Conservation (phyloP, 1,140 invertebrate genomes). For the Aphis craccivora region DNA sequence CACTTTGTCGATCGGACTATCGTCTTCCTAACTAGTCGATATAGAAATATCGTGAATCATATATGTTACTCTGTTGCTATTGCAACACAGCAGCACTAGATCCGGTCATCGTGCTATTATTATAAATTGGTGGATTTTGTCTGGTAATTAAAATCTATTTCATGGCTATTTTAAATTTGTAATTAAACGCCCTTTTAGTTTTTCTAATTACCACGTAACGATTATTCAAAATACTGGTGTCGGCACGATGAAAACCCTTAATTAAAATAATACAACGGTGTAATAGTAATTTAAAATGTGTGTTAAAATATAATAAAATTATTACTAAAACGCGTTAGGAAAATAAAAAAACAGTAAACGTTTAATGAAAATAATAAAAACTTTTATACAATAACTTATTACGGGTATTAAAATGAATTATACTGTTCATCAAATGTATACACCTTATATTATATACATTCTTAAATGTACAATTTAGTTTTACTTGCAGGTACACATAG, state of each 20-base stretch:
- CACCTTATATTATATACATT: not conserved
- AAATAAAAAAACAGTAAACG: not conserved
- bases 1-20: not conserved
- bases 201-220: conserved; percentile 10
- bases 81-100: too few relatives aligned
- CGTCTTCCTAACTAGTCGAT: too few relatives aligned
- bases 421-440: not conserved
- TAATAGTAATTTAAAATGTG: not conserved
- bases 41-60: too few relatives aligned
- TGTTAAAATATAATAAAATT: conserved; percentile 29
- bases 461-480: not conserved
- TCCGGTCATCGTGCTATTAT: too few relatives aligned
- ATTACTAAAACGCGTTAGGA: not conserved
- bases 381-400: not conserved
- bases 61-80: too few relatives aligned
- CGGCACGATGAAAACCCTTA: not conserved
- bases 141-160: not conserved
- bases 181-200: not conserved
- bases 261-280: conserved; percentile 28
- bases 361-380: not conserved
- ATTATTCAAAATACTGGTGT: not conserved
- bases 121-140: not conserved
- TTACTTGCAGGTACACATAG: not conserved
- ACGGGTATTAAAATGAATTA: not conserved
- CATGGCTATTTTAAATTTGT: not conserved